Percentiles rank a stretch among this genome's conserved stretches.
Conservation (phyloP, 2,113 vertebrate species). For the Chaetorhynchus papuensis region DNA sequence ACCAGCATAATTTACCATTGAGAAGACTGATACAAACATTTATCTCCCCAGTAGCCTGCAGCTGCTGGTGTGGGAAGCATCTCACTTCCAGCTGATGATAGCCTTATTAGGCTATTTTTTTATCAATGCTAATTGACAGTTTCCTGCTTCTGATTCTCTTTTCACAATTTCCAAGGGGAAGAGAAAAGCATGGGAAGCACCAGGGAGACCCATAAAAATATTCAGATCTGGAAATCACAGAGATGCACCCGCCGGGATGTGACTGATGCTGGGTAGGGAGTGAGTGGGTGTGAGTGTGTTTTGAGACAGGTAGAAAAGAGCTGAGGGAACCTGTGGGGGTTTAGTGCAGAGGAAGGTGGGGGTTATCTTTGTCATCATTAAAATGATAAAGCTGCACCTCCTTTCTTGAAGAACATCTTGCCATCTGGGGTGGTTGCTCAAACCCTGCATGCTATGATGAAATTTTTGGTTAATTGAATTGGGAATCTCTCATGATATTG, state of each 20-base stretch:
- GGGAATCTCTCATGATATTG: neutral
- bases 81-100: neutral
- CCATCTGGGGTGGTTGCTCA: neutral
- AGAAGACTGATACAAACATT: neutral
- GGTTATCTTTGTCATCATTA: neutral
- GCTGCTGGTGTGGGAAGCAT: neutral
- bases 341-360: neutral
- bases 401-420: neutral
- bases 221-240: neutral
- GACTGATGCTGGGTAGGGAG: neutral
- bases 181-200: neutral
- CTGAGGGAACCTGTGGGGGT: neutral
- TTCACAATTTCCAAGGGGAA: neutral
- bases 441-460: neutral
- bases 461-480: neutral
- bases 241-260: rapidly evolving
- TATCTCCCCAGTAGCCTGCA: neutral
- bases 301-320: neutral
- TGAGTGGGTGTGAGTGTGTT: neutral
- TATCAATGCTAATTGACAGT: neutral
- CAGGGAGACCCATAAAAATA: neutral
- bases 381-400: neutral
- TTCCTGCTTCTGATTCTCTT: neutral
- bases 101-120: neutral
- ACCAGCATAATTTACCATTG: neutral